Percentiles rank a stretch among this genome's conserved stretches.
phyloP scores from a whole-genome alignment of 2,113 vertebrate genomes.

The Passer domesticus region DNA sequence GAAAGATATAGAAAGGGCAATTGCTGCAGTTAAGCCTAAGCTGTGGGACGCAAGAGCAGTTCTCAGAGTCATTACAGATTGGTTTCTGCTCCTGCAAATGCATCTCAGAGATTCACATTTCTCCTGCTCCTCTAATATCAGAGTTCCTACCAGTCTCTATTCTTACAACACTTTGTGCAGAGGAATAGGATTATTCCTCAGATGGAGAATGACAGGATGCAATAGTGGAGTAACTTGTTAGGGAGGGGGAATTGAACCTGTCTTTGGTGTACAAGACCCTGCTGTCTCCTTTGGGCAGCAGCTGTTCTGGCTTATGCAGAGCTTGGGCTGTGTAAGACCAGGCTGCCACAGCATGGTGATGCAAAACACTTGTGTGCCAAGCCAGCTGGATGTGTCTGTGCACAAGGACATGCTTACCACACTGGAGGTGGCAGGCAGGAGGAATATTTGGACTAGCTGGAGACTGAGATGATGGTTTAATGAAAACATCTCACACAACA shows the following conservation, averaged over 20 bases:
- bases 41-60: not conserved
- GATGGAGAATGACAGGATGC: not conserved
- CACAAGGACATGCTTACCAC: not conserved
- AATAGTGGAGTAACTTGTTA: not conserved
- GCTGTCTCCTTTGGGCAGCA: not conserved
- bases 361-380: not conserved
- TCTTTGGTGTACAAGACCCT: not conserved
- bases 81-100: not conserved
- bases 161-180: not conserved
- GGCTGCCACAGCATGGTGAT: fast-evolving
- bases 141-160: not conserved
- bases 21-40: not conserved
- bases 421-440: not conserved
- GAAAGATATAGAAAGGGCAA: not conserved
- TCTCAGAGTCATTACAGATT: not conserved
- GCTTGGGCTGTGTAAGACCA: not conserved
- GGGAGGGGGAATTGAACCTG: not conserved
- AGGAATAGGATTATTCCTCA: not conserved
- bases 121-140: not conserved
- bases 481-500: not conserved
- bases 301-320: not conserved
- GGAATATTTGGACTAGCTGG: not conserved
- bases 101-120: not conserved
- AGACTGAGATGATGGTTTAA: not conserved
- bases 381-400: not conserved